Base-by-base conservation (phyloP, 2,113 vertebrate genomes). In the mouse (Mus musculus) region DNA sequence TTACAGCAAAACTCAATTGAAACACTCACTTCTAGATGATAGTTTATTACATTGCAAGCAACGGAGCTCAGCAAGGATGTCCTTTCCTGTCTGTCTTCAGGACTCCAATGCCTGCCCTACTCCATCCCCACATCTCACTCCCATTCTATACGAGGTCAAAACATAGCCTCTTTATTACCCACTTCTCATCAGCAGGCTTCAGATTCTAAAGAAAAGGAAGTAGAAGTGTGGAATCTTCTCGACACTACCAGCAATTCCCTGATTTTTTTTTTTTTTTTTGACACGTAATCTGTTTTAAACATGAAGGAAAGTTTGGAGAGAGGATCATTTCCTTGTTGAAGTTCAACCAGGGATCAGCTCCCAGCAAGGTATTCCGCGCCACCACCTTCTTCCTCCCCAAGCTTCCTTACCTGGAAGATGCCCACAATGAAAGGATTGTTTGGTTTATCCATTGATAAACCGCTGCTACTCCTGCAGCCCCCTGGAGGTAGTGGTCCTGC, bases 1-100 rank as follows among this genome's bases (percentile, higher is more conserved):
- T 98, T 98, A 98, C 98, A 98, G 98, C 98, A 98, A 98, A 98
- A 98, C 98, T 98, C 98, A 98, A 98, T 98, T 97, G 98, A 97
- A 98, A 91, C 97, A 97, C 98, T 98, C 98, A 72, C 98, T 98
- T 97, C 93, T 75, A 96, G 98, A 98, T 97, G 98, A 98, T 98
- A 97, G 98, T 98, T 98, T 98, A 98, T 98, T 99, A 98, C 95
- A 95, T 89, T 71, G 97, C 97, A 97, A 95, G 96, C 96, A 97
- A 97, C 98, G 98, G 97, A 98, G 98, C 97, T 94, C 97, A 96
- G 52, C 56, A 85, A 97, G 98, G 93, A 96, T 97, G 95, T 93
- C 87, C 87, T 89, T 98, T 98, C 71, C 95, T 93, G 93, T 93
- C 90, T 78, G 88, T 67, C 14, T 89, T 96, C 93, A 95, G 96